A percentile compares a stretch with the other conserved stretches of the same genome.
phyloP scores from a whole-genome alignment of 2,888 invertebrate species.

The Drosophila nr. perissopoda region DNA sequence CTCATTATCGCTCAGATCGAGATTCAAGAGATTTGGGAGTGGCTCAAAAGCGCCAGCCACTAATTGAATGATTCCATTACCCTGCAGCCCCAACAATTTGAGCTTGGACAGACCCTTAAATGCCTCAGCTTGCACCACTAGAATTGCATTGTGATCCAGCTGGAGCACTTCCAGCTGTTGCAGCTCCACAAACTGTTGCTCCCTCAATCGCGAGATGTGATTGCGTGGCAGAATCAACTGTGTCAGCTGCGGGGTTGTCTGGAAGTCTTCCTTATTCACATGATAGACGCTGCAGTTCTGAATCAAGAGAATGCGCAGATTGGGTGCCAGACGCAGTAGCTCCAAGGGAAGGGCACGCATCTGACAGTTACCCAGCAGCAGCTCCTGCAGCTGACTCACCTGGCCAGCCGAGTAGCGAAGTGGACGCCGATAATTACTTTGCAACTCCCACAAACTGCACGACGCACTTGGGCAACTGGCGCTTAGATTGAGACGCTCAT shows the following conservation, averaged over 20 bases:
- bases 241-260: constrained; percentile 48
- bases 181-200: constrained; percentile 61
- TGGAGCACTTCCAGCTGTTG: constrained; percentile 69
- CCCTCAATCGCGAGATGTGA: constrained; percentile 65
- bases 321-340: constrained; percentile 70
- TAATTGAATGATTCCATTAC: constrained; percentile 72
- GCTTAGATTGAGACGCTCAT: constrained; percentile 60
- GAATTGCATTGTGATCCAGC: constrained; percentile 74
- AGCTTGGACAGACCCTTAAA: constrained; percentile 70
- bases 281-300: constrained; percentile 71
- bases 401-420: constrained; percentile 32
- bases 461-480: constrained; percentile 61
- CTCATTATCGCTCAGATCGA: constrained; percentile 80
- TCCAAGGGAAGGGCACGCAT: constrained; percentile 62
- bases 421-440: constrained; percentile 39
- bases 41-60: constrained; percentile 14
- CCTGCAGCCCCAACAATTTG: constrained; percentile 71
- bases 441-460: constrained; percentile 51
- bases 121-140: constrained; percentile 66
- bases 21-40: constrained; percentile 69
- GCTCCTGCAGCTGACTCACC: constrained; percentile 52
- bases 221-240: constrained; percentile 71
- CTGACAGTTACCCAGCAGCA: constrained; percentile 62
- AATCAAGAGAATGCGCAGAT: constrained; percentile 70
- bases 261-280: constrained; percentile 58